Evolutionary conservation across 2,113 vertebrate genomes (phyloP), one percentile per base, ranked within the genome.

Genomic region (Panurus biarmicus): DNA sequence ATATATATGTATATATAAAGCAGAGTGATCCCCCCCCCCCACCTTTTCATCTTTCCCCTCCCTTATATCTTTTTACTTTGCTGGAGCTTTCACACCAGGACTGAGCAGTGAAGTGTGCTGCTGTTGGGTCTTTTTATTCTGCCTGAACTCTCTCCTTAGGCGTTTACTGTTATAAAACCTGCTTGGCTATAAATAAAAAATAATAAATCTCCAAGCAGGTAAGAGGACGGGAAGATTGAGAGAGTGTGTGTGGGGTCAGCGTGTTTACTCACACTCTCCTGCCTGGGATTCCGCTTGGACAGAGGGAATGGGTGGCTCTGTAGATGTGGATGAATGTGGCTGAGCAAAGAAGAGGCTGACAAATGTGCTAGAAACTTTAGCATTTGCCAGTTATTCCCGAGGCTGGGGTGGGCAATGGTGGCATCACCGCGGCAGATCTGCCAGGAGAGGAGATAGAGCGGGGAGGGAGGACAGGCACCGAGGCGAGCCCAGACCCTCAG

Each of bases 351-450:
- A 86, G 80, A 94, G 91, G 76, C 50, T 91, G 67, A 91, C 84
- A 96, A 96, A 94, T 79, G 87, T 33, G 87, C 91, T 83, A 44
- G 94, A 96, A 97, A 97, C 92, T 98, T 97, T 93, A 92, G 71
- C 16, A 91, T 97, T 92, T 95, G 94, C 86, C 85, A 93, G 67
- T 79, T 94, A 94, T 96, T 95, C 75, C 78, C 78, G 48, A 89
- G 66, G 90, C 89, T 90, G 92, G 77, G 92, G 66, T 92, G 93
- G 92, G 95, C 87, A 84, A 85, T 45, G 93, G 73, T 94, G 87
- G 80, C 96, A 92, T 95, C 92, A 89, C 76, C 47, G 84, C 87
- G 75, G 61, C 29, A 79, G 80, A 64, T 66, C 51, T 38, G 78
- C 44, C 95, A 92, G 84, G 84, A 78, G 96, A 93, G 84, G 77